These are phyloP conservation scores for Heliconius ismenius DNA, from an alignment of 2,888 invertebrate genomes.

Conservation along the genomic window DNA sequence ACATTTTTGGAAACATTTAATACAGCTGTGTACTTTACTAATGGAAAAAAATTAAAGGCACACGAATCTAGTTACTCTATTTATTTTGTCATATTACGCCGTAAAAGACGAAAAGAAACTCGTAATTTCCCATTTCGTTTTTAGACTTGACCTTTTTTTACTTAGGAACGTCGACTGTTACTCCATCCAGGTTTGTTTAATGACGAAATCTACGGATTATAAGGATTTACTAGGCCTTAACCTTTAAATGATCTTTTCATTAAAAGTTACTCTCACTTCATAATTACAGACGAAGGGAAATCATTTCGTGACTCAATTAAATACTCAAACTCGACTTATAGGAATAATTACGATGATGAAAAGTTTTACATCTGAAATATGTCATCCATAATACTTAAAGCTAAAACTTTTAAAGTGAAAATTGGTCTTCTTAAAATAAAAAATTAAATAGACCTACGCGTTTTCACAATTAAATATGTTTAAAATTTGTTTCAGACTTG, in stretches of 20 bases:
- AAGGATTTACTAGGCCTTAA: constrained; percentile 66
- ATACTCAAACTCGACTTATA: constrained; percentile 25
- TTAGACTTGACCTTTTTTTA: constrained; percentile 14
- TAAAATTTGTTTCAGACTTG: constrained; percentile 70
- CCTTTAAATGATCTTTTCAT: constrained; percentile 65
- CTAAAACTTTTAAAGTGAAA: not conserved
- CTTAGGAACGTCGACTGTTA: not conserved
- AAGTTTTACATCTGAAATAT: constrained; percentile 20
- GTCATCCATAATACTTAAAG: not conserved
- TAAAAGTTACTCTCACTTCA: constrained; percentile 53
- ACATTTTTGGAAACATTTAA: not conserved
- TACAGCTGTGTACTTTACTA: constrained; percentile 25
- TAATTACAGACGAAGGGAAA: constrained; percentile 63
- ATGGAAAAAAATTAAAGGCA: constrained; percentile 30
- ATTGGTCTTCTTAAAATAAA: not conserved
- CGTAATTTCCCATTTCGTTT: constrained; percentile 16
- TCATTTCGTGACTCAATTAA: constrained; percentile 54
- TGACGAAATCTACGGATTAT: constrained; percentile 47
- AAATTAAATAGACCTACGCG: not conserved
- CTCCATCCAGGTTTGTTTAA: constrained; percentile 1
- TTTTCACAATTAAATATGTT: constrained; percentile 40
- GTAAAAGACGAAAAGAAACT: constrained; percentile 11
- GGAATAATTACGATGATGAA: constrained; percentile 20
- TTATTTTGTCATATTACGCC: constrained; percentile 19
- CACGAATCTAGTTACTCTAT: constrained; percentile 19